Conservation (phyloP, 2,797 vertebrate species). For the Poeciliopsis infans region DNA sequence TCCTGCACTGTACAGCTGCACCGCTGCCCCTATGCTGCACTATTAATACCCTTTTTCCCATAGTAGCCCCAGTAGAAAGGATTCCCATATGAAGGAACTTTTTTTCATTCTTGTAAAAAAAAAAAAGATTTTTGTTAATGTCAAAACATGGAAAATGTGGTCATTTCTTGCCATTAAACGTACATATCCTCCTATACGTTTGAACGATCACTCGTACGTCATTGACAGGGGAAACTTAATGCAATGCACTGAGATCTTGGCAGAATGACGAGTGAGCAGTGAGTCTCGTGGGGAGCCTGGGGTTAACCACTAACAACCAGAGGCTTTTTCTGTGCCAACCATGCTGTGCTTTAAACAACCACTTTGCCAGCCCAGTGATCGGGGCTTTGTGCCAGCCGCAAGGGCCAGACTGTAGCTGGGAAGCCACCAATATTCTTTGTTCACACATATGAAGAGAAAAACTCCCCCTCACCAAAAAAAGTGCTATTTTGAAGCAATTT, state of each 20-base stretch:
- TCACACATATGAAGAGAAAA: conserved; percentile 64
- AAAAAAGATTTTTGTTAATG: conserved; percentile 8
- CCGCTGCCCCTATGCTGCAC: background rate
- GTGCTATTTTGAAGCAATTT: conserved; percentile 49
- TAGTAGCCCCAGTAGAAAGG: background rate
- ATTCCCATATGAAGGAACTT: background rate
- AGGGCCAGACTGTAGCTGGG: conserved; percentile 44
- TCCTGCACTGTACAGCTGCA: background rate
- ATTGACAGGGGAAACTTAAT: conserved; percentile 64
- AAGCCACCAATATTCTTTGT: conserved; percentile 68
- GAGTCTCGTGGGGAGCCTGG: conserved; percentile 52
- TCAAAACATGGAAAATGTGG: conserved; percentile 58
- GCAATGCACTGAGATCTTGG: conserved; percentile 60
- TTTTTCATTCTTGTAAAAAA: background rate
- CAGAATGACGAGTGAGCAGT: conserved; percentile 59
- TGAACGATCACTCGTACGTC: conserved; percentile 60
- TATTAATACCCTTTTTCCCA: background rate
- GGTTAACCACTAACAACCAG: conserved; percentile 76
- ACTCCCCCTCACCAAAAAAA: conserved; percentile 51
- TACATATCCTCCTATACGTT: conserved; percentile 40
- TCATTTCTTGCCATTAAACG: conserved; percentile 48
- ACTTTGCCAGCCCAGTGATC: conserved; percentile 62
- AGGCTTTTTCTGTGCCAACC: conserved; percentile 67
- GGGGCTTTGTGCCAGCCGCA: conserved; percentile 66
- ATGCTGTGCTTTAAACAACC: conserved; percentile 60